Evolutionary conservation across 1,140 invertebrate genomes (phyloP).

Genomic region (Mya arenaria): DNA sequence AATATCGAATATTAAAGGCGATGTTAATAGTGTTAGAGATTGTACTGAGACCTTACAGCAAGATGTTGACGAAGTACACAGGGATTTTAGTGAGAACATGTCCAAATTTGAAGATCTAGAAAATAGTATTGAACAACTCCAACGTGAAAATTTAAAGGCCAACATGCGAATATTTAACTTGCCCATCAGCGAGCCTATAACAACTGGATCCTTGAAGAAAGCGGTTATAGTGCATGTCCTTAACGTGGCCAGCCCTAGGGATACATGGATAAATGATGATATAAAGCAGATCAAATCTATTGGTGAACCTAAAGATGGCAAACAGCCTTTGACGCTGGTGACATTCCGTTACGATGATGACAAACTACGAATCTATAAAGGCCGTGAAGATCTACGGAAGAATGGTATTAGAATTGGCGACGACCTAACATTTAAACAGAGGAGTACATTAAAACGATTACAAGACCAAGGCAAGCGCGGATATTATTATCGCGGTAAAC

Average conservation of each 20-base stretch:
- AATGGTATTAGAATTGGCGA: background rate
- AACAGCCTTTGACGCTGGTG: background rate
- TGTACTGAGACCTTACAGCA: background rate
- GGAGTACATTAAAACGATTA: background rate
- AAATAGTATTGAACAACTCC: background rate
- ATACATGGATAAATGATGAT: background rate
- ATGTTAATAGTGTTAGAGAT: background rate
- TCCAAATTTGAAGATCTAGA: background rate
- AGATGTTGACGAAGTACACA: background rate
- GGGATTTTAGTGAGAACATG: background rate
- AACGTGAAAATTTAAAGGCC: background rate
- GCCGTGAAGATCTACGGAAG: background rate
- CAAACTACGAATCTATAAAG: background rate
- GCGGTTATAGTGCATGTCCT: background rate
- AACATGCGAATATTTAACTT: background rate
- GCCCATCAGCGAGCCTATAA: background rate
- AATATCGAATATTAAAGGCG: background rate
- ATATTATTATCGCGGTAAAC: slow-evolving; percentile 11
- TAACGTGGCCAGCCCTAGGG: background rate
- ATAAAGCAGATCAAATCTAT: background rate
- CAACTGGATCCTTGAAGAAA: background rate
- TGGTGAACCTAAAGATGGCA: background rate
- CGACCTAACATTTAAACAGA: background rate
- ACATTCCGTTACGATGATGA: slow-evolving; percentile 11
- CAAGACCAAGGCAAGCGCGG: background rate